A percentile compares a stretch with the other conserved stretches of the same genome.
These are phyloP conservation scores for Poeciliopsis prolifica DNA, from an alignment of 2,113 vertebrate species.

Conservation along the genomic window DNA sequence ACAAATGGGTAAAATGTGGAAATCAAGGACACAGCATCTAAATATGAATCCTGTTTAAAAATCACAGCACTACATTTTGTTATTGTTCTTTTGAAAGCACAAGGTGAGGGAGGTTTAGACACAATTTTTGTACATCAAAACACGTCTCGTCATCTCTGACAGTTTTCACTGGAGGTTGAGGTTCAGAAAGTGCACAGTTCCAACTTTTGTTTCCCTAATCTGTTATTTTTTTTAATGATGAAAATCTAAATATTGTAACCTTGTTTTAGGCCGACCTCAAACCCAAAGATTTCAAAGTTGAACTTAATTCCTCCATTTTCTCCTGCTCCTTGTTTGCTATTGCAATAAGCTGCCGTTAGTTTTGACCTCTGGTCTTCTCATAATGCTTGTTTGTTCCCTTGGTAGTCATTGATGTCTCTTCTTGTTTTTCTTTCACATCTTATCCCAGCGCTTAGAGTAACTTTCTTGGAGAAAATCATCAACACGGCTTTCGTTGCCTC, in stretches of 20 bases:
- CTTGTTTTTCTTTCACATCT: too few species aligned
- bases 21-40: too few species aligned
- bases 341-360: neutral
- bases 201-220: neutral
- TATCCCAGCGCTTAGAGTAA: too few species aligned
- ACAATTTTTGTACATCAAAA: too few species aligned
- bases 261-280: neutral
- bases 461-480: too few species aligned
- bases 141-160: too few species aligned
- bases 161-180: neutral
- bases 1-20: too few species aligned
- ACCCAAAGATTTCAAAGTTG: neutral
- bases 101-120: neutral
- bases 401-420: too few species aligned
- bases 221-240: neutral
- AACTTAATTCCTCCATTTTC: neutral
- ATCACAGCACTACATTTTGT: too few species aligned
- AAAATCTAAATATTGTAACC: neutral
- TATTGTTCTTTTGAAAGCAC: neutral
- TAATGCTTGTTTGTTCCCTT: neutral
- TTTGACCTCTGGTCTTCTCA: neutral
- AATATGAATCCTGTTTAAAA: too few species aligned
- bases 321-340: neutral
- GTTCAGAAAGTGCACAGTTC: neutral
- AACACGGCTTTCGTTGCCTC: too few species aligned